A percentile compares a stretch with the other conserved stretches of the same genome.
Conservation (phyloP, 2,888 invertebrate genomes). For the Erebia epiphron region DNA sequence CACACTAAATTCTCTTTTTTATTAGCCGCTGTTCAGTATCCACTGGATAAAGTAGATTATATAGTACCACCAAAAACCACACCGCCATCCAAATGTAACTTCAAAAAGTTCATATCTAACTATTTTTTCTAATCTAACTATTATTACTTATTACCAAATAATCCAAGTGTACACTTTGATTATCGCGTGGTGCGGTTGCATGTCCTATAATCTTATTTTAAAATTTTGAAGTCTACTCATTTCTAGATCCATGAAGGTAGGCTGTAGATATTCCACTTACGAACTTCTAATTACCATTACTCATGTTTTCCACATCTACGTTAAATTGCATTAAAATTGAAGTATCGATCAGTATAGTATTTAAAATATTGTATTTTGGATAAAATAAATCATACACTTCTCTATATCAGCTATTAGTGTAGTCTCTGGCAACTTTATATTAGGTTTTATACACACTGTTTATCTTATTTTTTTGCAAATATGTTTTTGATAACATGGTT, state of each 20-base stretch:
- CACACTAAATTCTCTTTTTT: too few relatives aligned
- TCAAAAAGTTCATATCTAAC: too few relatives aligned
- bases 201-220: not conserved
- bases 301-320: constrained; percentile 6
- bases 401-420: not conserved
- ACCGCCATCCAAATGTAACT: too few relatives aligned
- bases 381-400: not conserved
- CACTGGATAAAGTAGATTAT: too few relatives aligned
- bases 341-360: not conserved
- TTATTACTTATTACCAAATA: too few relatives aligned
- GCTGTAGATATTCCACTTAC: constrained; percentile 26
- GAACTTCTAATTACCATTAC: constrained; percentile 19
- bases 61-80: too few relatives aligned
- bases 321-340: not conserved
- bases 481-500: too few relatives aligned
- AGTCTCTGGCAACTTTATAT: not conserved
- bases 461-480: not conserved
- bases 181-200: not conserved
- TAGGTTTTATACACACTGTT: constrained; percentile 3
- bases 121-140: too few relatives aligned
- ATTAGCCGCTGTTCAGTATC: too few relatives aligned
- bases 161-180: not conserved
- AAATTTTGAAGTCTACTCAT: constrained; percentile 28
- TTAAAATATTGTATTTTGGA: not conserved
- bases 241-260: constrained; percentile 31